Evolutionary conservation across 2,113 vertebrate genomes (phyloP).

Genomic region (Hippocampus guttulatus): DNA sequence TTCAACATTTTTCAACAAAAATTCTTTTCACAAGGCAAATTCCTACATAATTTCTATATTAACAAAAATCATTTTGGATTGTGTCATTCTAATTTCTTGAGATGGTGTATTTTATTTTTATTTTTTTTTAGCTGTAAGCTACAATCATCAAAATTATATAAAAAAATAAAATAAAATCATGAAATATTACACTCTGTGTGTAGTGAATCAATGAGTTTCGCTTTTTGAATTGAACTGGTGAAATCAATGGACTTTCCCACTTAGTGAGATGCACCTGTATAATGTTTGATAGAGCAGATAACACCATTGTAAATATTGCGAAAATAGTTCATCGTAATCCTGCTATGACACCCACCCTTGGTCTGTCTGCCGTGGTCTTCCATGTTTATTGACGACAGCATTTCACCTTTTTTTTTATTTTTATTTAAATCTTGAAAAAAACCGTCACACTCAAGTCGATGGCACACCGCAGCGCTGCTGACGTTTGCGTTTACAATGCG

Average conservation of each 20-base stretch:
- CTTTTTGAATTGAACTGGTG: not conserved
- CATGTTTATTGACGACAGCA: not conserved
- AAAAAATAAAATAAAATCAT: conserved; percentile 1
- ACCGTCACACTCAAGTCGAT: too few relatives aligned
- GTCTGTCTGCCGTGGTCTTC: not conserved
- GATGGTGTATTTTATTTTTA: not conserved
- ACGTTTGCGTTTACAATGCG: too few relatives aligned
- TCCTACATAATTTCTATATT: not conserved
- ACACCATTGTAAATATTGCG: not conserved
- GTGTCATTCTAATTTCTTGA: conserved; percentile 7
- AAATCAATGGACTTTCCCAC: not conserved
- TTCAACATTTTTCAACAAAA: not conserved
- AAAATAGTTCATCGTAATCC: not conserved
- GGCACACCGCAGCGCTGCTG: too few relatives aligned
- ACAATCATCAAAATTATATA: conserved; percentile 3
- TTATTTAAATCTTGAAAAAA: too few relatives aligned
- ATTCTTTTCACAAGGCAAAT: not conserved
- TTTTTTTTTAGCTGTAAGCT: conserved; percentile 2
- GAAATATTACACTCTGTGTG: conserved; percentile 2
- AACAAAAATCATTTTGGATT: not conserved
- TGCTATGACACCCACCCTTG: not conserved
- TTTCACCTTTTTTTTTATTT: too few relatives aligned
- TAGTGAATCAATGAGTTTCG: not conserved
- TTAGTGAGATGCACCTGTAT: conserved; percentile 2
- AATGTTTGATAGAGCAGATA: not conserved